Evolutionary conservation across 2,888 invertebrate species (phyloP), one percentile per base, ranked within the genome.

Genomic region (Kuschelorhynchus macadamiae): DNA sequence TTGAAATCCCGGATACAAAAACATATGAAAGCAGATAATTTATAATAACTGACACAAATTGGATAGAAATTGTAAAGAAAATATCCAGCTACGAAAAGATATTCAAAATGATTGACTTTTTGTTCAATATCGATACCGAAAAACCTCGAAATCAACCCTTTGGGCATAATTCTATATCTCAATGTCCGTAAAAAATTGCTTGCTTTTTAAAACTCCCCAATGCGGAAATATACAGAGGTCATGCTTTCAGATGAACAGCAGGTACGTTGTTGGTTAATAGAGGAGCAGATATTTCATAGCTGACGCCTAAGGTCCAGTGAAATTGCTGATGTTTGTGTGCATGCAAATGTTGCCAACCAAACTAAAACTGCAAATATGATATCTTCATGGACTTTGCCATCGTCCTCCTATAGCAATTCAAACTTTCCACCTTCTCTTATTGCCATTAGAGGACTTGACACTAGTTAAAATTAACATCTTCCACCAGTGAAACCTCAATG

Each of bases 351-450:
- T 5, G 25, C 3, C 7, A 25, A 25, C 25, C 25, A 25, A 25
- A 25, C 25, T 25, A 25, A 25, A 25, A 25, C 25, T 7, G 25
- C 25, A 25, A 25, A 25, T 25, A 25, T 25, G 25, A 25, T 25
- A 25, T 25, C 3, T 25, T 25, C 25, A 25, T 5, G 7, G 33
- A 50, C 32, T 50, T 32, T 50, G 50, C 50, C 50, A 50, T 16
- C 50, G 33, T 33, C 25, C 7, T 25, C 25, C 25, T 25, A 7
- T 25, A 25, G 7, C 25, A 25, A 25, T 5, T 25, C 25, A 36
- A 36, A 11, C 12, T 36, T 36, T 36, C 12, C 12, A 36, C 36
- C 11, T 36, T 11, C 36, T 25, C 4, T 25, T 36, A 11, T 36
- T 36, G 11, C 3, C 36, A 36, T 36, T 36, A 36, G 4, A 7